Evolutionary conservation across 2,113 vertebrate species (phyloP), one percentile per base, ranked within the genome.

Genomic region (Calyptommatus sinebrachiatus): DNA sequence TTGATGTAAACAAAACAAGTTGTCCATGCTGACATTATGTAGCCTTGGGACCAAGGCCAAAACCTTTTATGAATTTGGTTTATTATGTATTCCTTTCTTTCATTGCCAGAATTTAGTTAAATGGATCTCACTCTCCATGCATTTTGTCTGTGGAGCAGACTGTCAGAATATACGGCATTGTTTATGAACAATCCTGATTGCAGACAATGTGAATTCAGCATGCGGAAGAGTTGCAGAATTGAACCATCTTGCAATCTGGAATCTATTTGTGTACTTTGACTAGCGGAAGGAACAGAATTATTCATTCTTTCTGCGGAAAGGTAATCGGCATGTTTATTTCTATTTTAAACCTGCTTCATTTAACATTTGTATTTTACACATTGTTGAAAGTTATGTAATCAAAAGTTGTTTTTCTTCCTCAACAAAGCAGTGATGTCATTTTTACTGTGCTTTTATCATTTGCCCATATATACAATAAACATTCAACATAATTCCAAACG

Each of bases 281-380:
- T 63, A 90, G 88, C 80, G 72, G 14, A 77, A 69, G 1, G 74
- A 65, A 90, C 41, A 69, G 87, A 84, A 85, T 91, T 89, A 91
- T 90, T 88, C 81, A 88, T 88, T 35, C 84, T 18, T 57, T 89
- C 85, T 83, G 81, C 8, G 89, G 84, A 88, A 90, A 84, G 79
- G 50, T 89, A 41, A 81, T 71, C 73, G 60, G 48, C 57, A 21
- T 85, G 73, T 87, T 85, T 70, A 78, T 22, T 22, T 71, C 71
- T 29, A 45, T 74, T 45, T 75, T 83, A 57, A 29, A 24, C 65
- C 7, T 73, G 7, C 79, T 84, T 86, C 75, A 81, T 82, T 87
- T 87, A 87, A 61, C 80, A 89, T 88, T 79, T 60, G 87, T 87
- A 87, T 18, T 66, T 79, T 45, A 81, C 63, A 76, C 86, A 82